Conservation (phyloP, 2,797 vertebrate species). For the Chrosomus eos region DNA sequence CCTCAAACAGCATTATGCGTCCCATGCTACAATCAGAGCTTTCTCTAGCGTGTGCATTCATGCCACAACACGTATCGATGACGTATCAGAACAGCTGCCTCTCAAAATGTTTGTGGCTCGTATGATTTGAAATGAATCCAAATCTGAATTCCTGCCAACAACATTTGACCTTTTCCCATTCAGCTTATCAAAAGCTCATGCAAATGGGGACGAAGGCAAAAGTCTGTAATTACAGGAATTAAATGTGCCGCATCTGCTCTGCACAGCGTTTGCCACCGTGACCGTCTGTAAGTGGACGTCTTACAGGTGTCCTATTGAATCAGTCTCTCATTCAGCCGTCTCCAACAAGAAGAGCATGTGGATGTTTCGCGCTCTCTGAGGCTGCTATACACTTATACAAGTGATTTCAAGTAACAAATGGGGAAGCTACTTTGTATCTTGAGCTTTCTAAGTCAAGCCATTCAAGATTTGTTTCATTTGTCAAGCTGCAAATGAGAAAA, state of each 20-base stretch:
- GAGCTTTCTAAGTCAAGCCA: neutral
- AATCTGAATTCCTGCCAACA: constrained; percentile 29
- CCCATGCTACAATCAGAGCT: neutral
- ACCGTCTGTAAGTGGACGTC: constrained; percentile 38
- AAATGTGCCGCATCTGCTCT: constrained; percentile 58
- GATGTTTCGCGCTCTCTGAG: neutral
- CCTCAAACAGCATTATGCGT: neutral
- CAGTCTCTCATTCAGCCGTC: constrained; percentile 35
- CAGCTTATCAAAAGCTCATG: constrained; percentile 47
- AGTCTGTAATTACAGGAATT: constrained; percentile 59
- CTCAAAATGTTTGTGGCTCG: neutral
- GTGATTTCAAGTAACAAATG: neutral
- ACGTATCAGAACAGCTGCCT: constrained; percentile 9
- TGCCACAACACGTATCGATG: neutral
- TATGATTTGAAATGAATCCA: constrained; percentile 18
- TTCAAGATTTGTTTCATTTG: neutral
- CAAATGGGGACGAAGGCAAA: constrained; percentile 40
- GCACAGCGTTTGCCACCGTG: neutral
- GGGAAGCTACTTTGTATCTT: neutral
- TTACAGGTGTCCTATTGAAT: constrained; percentile 50
- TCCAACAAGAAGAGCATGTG: neutral
- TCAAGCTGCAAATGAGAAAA: neutral
- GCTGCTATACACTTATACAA: neutral
- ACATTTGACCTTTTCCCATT: constrained; percentile 50
- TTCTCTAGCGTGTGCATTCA: neutral